Conservation (phyloP, 2,888 invertebrate species). For the Troides helena region DNA sequence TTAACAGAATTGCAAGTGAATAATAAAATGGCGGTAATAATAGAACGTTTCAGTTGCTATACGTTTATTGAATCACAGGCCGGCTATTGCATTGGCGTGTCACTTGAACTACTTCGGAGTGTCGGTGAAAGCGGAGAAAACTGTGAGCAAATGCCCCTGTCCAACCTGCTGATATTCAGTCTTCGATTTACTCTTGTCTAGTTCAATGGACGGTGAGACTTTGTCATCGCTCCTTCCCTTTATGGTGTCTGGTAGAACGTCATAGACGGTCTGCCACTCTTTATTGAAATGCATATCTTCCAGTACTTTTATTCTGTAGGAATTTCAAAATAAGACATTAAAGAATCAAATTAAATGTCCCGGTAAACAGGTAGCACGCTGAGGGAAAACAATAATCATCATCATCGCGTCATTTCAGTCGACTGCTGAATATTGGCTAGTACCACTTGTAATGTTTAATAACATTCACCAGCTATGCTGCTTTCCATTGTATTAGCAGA, state of each 20-base stretch:
- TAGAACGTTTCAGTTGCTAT: too few relatives aligned
- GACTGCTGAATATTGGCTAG: too few relatives aligned
- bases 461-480: too few relatives aligned
- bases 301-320: slow-evolving; percentile 54
- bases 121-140: slow-evolving; percentile 49
- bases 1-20: too few relatives aligned
- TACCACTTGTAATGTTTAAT: too few relatives aligned
- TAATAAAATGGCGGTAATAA: too few relatives aligned
- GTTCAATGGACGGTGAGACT: background rate
- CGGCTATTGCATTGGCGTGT: background rate
- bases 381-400: too few relatives aligned
- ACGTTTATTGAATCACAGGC: too few relatives aligned
- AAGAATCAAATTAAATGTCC: too few relatives aligned
- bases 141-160: slow-evolving; percentile 45
- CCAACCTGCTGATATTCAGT: slow-evolving; percentile 7
- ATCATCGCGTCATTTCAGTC: too few relatives aligned
- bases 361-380: too few relatives aligned
- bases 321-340: background rate
- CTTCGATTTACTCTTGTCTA: background rate
- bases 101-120: slow-evolving; percentile 26
- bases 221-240: slow-evolving; percentile 33
- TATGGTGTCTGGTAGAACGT: slow-evolving; percentile 47
- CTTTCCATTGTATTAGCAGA: too few relatives aligned
- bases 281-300: slow-evolving; percentile 57
- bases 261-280: slow-evolving; percentile 63